These are phyloP conservation scores for Apis laboriosa DNA, from an alignment of 1,140 invertebrate genomes.

Conservation along the genomic window DNA sequence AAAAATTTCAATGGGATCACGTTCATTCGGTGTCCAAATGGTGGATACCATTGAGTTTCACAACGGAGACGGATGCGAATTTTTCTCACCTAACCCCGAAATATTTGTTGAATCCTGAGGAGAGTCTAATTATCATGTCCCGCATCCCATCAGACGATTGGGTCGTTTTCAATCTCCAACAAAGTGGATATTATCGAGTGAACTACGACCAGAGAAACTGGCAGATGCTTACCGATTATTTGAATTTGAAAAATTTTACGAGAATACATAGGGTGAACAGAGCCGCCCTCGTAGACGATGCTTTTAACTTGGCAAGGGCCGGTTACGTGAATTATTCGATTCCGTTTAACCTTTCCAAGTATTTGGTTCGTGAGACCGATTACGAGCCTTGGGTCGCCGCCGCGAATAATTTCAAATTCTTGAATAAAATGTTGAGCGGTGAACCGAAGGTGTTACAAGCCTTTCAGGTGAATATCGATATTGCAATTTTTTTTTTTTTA, in stretches of 20 bases:
- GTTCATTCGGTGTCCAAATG: slow-evolving; percentile 51
- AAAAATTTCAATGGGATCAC: slow-evolving; percentile 53
- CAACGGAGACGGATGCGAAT: slow-evolving; percentile 57
- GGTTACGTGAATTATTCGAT: slow-evolving; percentile 77
- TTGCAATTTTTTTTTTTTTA: not conserved
- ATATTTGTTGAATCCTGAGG: slow-evolving; percentile 77
- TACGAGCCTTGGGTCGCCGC: slow-evolving; percentile 83
- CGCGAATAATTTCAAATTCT: slow-evolving; percentile 64
- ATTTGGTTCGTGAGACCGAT: slow-evolving; percentile 81
- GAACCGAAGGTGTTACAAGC: slow-evolving; percentile 25
- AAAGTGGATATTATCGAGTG: slow-evolving; percentile 81
- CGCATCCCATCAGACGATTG: slow-evolving; percentile 68
- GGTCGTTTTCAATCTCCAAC: slow-evolving; percentile 80
- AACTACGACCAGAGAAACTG: slow-evolving; percentile 82
- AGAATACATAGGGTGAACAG: slow-evolving; percentile 80
- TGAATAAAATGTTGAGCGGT: slow-evolving; percentile 70
- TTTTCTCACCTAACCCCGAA: slow-evolving; percentile 66
- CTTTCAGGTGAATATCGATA: slow-evolving; percentile 56
- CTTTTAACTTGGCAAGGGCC: slow-evolving; percentile 81
- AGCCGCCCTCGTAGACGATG: slow-evolving; percentile 84
- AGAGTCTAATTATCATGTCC: slow-evolving; percentile 14
- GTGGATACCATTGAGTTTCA: slow-evolving; percentile 78
- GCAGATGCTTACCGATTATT: slow-evolving; percentile 74
- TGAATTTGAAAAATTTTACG: slow-evolving; percentile 64
- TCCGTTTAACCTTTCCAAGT: slow-evolving; percentile 80